Evolutionary conservation across 1,140 invertebrate genomes (phyloP), one percentile per base, ranked within the genome.

Genomic region (Drosophila aff.): DNA sequence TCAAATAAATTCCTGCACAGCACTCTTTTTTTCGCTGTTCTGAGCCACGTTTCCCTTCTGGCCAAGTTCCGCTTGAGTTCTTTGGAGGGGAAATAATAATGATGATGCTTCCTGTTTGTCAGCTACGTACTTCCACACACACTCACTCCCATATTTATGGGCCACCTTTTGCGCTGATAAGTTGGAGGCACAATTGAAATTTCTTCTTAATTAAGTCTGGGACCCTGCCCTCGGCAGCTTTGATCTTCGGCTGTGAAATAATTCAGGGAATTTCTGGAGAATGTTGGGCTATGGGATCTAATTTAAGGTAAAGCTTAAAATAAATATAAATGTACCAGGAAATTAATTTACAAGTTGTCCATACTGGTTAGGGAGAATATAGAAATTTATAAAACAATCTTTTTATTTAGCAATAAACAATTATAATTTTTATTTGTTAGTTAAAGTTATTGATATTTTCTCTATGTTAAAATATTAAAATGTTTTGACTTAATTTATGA

Each of bases 1-100:
- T 73, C 61, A 76, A 78, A 72, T 59, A 67, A 89, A 81, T 89
- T 89, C 84, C 67, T 84, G 81, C 85, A 79, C 81, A 82, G 41
- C 69, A 49, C 65, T 78, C 66, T 69, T 71, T 46, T 53, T 18
- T 10, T 4, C 31, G n/a, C 53, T 23, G 53, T 16, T 23, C 8
- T n/a, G 53, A 26, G 53, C 53, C 53, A 40, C 10, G 53, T 55
- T 55, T 66, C 65, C 75, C 57, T 73, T 41, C 44, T 49, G 46
- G 67, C 33, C 63, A 60, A 82, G 84, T 87, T 87, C 81, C 83
- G 65, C 81, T 78, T 58, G 80, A 76, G 47, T 67, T 46, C 44
- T 23, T 41, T 67, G 61, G 38, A 23, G 53, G 43, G 55, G 31
- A 40, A 41, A 60, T 74, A 58, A 81, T 63, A 67, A 74, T 82